Base-by-base conservation (phyloP, 2,888 invertebrate species). In the Capitulum mitella region DNA sequence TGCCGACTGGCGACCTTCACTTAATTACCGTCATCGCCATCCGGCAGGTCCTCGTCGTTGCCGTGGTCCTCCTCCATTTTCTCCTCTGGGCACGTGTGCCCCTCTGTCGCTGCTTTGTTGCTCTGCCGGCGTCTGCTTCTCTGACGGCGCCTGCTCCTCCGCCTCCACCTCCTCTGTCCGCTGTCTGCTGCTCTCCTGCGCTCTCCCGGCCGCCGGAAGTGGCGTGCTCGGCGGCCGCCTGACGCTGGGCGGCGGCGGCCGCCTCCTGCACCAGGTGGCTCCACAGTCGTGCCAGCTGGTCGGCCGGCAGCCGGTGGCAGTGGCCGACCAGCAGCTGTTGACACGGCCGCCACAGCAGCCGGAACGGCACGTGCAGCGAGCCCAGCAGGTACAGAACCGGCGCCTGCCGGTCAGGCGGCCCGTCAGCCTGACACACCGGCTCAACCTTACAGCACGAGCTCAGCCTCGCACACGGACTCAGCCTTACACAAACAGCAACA, bases 331-430 rank as follows among this genome's bases (percentile, higher is more conserved):
- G 90, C 64, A 95, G 88, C 83, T 92, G 90, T 29, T 89, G 87
- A 0, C 93, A 88, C 0, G 96, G 94, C 81, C 93, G 92, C 97
- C 97, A 97, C 0, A 98, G 85, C 26, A 95, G 87, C 82, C 93
- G 92, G 84, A 98, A 97, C 85, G 97, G 97, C 34, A 93, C 88
- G 85, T 93, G 93, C 77, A 97, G 87, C 80, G 85, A 89, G 2
- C 97, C 95, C 51, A 97, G 88, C 83, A 97, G 88, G 83, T 93
- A 95, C 80, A 91, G 89, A 34, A 98, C 84, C 0, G 92, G 90
- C 83, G 92, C 89, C 82, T 88, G 82, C 58, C 81, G 80, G 26
- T 76, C 75, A n/a, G n/a, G n/a, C n/a, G n/a, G n/a, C n/a, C n/a
- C n/a, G n/a, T n/a, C n/a, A n/a, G n/a, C n/a, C n/a, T n/a, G n/a